phyloP scores from a whole-genome alignment of 2,888 invertebrate species.

The Aporophyla nigra region DNA sequence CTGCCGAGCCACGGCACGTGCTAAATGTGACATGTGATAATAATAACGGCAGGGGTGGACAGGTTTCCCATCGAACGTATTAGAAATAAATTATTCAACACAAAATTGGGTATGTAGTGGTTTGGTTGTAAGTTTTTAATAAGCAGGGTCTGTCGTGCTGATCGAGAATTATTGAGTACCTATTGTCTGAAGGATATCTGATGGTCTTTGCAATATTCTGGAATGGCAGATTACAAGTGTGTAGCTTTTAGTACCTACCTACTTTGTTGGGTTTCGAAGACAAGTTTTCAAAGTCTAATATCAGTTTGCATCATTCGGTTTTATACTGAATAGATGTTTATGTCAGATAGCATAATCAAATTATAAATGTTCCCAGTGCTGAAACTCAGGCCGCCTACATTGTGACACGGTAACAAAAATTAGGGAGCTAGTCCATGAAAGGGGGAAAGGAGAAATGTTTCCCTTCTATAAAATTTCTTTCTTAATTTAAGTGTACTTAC shows the following conservation, averaged over 20 bases:
- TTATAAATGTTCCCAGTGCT: too few species aligned
- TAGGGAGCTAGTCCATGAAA: too few species aligned
- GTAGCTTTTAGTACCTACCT: not conserved
- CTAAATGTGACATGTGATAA: constrained; percentile 51
- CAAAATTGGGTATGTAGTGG: not conserved
- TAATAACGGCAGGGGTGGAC: constrained; percentile 16
- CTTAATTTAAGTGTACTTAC: too few species aligned
- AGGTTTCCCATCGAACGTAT: not conserved
- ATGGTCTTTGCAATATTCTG: not conserved
- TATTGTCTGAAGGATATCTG: not conserved
- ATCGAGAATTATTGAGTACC: not conserved
- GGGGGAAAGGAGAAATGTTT: too few species aligned
- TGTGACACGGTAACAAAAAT: too few species aligned
- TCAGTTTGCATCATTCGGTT: not conserved
- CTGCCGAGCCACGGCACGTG: constrained; percentile 22
- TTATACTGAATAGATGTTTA: not conserved
- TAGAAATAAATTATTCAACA: constrained; percentile 35
- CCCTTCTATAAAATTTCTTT: too few species aligned
- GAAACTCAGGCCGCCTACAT: too few species aligned
- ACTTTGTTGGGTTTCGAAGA: not conserved
- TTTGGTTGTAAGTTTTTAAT: not conserved
- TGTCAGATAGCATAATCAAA: not conserved
- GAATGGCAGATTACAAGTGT: not conserved
- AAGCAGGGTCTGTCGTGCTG: not conserved
- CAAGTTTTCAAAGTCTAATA: not conserved